These are phyloP conservation scores for Pseudopodoces humilis DNA, from an alignment of 2,113 vertebrate species.

Conservation along the genomic window DNA sequence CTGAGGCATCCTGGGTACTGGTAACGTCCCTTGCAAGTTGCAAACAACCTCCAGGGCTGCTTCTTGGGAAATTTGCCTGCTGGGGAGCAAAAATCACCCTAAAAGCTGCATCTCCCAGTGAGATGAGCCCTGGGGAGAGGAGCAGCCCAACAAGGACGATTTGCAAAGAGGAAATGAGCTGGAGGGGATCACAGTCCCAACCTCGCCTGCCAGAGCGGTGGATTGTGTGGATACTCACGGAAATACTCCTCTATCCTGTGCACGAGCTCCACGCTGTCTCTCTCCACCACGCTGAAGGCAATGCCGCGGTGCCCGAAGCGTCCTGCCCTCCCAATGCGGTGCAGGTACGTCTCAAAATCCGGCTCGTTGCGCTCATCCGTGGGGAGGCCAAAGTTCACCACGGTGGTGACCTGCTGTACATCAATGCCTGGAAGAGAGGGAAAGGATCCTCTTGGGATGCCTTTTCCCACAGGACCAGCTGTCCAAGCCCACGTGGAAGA, in stretches of 20 bases:
- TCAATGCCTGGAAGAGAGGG: constrained; percentile 68
- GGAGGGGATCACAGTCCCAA: background rate
- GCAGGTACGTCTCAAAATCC: constrained; percentile 77
- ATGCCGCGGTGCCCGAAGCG: constrained; percentile 78
- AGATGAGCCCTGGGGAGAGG: background rate
- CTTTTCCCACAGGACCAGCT: background rate
- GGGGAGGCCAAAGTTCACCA: constrained; percentile 79
- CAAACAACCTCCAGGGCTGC: too few relatives aligned
- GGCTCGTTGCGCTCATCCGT: background rate
- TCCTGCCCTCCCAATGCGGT: constrained; percentile 74
- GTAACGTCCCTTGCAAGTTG: accelerated
- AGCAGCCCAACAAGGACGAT: background rate
- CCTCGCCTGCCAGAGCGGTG: accelerated
- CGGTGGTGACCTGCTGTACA: constrained; percentile 77
- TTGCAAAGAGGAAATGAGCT: accelerated
- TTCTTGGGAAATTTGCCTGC: background rate
- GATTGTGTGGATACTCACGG: background rate
- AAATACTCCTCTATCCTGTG: constrained; percentile 73
- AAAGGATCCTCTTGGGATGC: background rate
- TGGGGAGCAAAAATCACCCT: background rate
- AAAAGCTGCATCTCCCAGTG: background rate
- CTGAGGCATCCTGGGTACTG: background rate
- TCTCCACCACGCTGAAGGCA: constrained; percentile 76
- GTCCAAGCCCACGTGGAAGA: accelerated
- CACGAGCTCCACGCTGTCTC: background rate